Evolutionary conservation across 2,888 invertebrate species (phyloP), one percentile per base, ranked within the genome.

Genomic region (Drosophila kanekoi): DNA sequence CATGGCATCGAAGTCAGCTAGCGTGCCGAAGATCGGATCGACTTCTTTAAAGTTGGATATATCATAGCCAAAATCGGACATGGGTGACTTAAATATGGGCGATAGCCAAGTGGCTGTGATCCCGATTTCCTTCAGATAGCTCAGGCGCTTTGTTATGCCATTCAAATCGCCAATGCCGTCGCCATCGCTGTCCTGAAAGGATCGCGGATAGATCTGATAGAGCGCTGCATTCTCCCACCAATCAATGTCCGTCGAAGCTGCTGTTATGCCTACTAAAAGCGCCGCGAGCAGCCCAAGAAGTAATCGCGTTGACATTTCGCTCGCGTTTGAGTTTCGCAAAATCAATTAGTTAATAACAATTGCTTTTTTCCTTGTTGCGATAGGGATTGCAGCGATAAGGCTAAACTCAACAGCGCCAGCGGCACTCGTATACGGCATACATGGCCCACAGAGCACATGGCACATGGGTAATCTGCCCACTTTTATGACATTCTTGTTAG

Each of bases 171-270:
- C 98, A 16, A 96, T 93, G 16, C 98, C 98, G 90, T 97, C 96
- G 0, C 95, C 95, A 90, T 97, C 93, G 51, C 95, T 95, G 91
- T 98, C 98, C 90, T 95, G 95, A 92, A 97, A 98, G 0, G 97
- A 96, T 64, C 96, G 93, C 0, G 97, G 96, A 90, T 97, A 97
- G 69, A 97, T 95, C 92, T 98, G 97, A 92, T 98, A 98, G 35
- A 97, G 93, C 0, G 95, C 93, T 41, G 95, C 95, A 70, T 95
- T 95, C 90, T 97, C 94, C 96, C 97, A 98, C 98, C 98, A 98
- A 83, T 96, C 95, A 49, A 78, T 74, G 1, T 81, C 66, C 16
- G 63, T 13, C 5, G 62, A 47, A n/a, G 53, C 62, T 20, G 35
- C 49, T 5, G 10, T 6, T 10, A 40, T 18, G 11, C 41, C n/a